Percentiles rank a stretch among this genome's conserved stretches.
Conservation (phyloP, 2,113 vertebrate genomes). For the Neogobius melanostomus region DNA sequence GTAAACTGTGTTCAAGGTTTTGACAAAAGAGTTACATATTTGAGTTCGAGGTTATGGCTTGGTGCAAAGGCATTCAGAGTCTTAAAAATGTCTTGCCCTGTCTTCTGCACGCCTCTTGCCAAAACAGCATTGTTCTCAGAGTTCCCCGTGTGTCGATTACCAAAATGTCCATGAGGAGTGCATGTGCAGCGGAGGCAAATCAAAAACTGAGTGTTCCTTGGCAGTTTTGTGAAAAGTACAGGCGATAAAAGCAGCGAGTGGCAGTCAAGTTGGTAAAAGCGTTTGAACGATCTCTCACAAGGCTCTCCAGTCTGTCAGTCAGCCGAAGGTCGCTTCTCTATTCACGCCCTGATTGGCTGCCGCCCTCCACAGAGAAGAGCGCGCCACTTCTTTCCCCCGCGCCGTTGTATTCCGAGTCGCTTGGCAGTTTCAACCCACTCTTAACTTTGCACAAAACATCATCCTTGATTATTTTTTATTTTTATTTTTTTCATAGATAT, state of each 20-base stretch:
- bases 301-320: slow-evolving; percentile 39
- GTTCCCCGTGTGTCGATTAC: not conserved
- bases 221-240: slow-evolving; percentile 41
- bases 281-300: slow-evolving; percentile 41
- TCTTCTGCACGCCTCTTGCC: too few species aligned
- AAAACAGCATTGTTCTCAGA: not conserved
- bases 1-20: too few species aligned
- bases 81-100: too few species aligned
- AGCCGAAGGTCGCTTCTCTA: slow-evolving; percentile 44
- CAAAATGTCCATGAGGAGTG: not conserved
- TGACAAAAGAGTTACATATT: too few species aligned
- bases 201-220: slow-evolving; percentile 23
- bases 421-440: not conserved
- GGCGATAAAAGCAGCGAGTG: slow-evolving; percentile 11
- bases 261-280: slow-evolving; percentile 42
- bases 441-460: slow-evolving; percentile 3
- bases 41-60: too few species aligned
- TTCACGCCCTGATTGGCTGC: slow-evolving; percentile 27
- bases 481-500: not conserved
- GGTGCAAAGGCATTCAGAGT: too few species aligned
- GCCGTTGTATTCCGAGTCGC: slow-evolving; percentile 4
- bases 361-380: slow-evolving; percentile 26
- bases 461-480: slow-evolving; percentile 21
- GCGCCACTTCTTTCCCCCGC: slow-evolving; percentile 10
- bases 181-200: slow-evolving; percentile 9